Evolutionary conservation across 2,888 invertebrate species (phyloP), one percentile per base, ranked within the genome.

Genomic region (Nipponacmea schrenckii): DNA sequence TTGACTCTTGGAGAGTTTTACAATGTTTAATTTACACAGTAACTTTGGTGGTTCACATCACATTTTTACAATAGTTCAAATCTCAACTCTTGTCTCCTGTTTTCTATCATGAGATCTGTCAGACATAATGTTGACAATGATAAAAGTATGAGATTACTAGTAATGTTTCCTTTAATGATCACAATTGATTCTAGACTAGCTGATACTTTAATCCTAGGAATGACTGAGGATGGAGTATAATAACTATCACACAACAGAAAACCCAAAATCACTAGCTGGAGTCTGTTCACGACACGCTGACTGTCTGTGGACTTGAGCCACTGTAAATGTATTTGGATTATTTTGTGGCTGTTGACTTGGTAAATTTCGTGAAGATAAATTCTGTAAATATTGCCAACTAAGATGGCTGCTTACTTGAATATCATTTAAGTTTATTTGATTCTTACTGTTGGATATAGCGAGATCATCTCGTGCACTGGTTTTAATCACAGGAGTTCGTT

Each of bases 311-410:
- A 74, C 69, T 69, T 74, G 74, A 12, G 74, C 74, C 63, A 66
- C 48, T n/a, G 74, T 74, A 63, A 71, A 64, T 46, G 66, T 67
- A 39, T 71, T 67, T 20, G 71, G 67, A 56, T 64, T 31, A 24
- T 56, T 20, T 10, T 8, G 24, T 56, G 20, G 56, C 46, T 71
- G 71, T 20, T 71, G 71, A 68, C 71, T 68, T 44, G 71, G 67
- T 64, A 67, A 44, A 56, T 56, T 56, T 24, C 56, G 24, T 24
- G 24, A 10, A 56, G 56, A 56, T 26, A 74, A 50, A 27, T 76
- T 75, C 50, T 77, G 77, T 15, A 74, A 70, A 69, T 76, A 76
- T 64, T 72, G 74, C 77, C 77, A 77, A 56, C 77, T 76, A 50
- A 74, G 68, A 62, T 76, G 74, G 10, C 73, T 69, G 62, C 75